A percentile compares a stretch with the other conserved stretches of the same genome.
These are phyloP conservation scores for Gonioctena quinquepunctata DNA, from an alignment of 1,140 invertebrate genomes.

Conservation along the genomic window DNA sequence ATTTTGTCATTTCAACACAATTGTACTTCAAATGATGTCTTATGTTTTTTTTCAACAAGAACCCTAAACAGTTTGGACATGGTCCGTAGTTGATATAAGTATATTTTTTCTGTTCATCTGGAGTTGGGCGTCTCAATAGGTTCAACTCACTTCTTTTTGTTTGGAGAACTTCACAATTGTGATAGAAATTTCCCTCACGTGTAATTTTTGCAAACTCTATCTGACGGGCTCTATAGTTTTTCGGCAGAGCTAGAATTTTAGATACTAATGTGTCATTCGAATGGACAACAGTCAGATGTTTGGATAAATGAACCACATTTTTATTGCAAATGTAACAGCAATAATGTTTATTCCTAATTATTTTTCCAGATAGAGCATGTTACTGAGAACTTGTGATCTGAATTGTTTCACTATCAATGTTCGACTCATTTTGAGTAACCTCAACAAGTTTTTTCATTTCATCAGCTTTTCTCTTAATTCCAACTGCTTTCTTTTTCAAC, in stretches of 20 bases:
- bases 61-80: not conserved
- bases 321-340: constrained; percentile 13
- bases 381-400: not conserved
- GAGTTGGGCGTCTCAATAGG: not conserved
- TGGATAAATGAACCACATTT: not conserved
- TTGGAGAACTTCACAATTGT: constrained; percentile 11
- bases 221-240: not conserved
- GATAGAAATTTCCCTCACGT: not conserved
- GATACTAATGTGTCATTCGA: constrained; percentile 7
- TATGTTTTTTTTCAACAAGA: not conserved
- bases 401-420: not conserved
- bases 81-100: constrained; percentile 15
- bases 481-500: not conserved
- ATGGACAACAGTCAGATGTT: constrained; percentile 1
- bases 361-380: constrained; percentile 1
- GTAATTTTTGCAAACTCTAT: not conserved
- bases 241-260: constrained; percentile 4
- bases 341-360: constrained; percentile 2
- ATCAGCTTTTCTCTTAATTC: not conserved
- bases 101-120: not conserved
- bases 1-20: not conserved
- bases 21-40: not conserved
- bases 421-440: not conserved
- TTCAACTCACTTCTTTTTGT: not conserved
- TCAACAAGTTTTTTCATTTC: not conserved